Conservation (phyloP, 2,797 vertebrate genomes). For the Anniella stebbinsi region DNA sequence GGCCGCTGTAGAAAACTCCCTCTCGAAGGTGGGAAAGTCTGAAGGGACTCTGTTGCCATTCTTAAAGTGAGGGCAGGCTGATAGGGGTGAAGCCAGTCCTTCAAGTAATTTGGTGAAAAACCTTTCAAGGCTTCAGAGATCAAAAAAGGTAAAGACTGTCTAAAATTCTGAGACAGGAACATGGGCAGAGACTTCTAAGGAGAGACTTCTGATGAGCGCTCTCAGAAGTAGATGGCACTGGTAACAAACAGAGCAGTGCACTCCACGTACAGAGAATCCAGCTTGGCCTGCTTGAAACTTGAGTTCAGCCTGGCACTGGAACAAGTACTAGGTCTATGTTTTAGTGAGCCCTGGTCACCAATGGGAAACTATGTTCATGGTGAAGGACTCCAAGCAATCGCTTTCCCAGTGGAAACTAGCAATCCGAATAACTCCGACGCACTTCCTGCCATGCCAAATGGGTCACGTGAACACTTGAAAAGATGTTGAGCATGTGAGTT, state of each 20-base stretch:
- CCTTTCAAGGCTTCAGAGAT: no score
- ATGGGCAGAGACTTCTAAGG: not conserved
- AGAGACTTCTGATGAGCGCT: not conserved
- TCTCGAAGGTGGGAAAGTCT: no score
- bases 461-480: not conserved
- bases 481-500: no score
- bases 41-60: no score
- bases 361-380: no score
- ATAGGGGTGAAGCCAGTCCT: no score
- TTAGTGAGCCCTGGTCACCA: not conserved
- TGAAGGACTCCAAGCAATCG: not conserved
- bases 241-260: not conserved
- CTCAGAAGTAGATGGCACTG: not conserved
- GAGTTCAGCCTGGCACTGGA: no score
- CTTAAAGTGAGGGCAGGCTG: no score
- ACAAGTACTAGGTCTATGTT: not conserved
- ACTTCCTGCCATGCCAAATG: not conserved
- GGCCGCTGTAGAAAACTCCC: no score
- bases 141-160: not conserved
- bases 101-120: no score
- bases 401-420: not conserved
- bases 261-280: not conserved
- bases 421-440: not conserved
- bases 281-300: no score
- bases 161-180: not conserved